Percentiles rank a stretch among this genome's conserved stretches.
Evolutionary conservation across 2,797 vertebrate species (phyloP).

Genomic region (Taeniopygia guttata): DNA sequence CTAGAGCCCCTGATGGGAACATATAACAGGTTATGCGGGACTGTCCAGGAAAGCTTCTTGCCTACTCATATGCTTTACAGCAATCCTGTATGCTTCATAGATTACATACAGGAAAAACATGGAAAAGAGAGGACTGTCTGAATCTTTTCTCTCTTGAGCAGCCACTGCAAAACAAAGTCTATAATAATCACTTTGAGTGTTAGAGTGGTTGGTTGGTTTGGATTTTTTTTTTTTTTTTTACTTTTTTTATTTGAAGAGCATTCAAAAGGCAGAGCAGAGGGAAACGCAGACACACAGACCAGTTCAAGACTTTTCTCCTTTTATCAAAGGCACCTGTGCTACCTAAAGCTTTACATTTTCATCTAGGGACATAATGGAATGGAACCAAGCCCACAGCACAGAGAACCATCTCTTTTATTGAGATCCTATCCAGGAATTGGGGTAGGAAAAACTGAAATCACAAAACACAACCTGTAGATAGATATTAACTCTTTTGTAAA

Average conservation of each 20-base stretch:
- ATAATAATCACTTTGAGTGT: background rate
- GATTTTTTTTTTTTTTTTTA: accelerated
- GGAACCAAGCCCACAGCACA: background rate
- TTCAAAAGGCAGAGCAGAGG: background rate
- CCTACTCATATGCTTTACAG: background rate
- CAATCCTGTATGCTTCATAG: accelerated
- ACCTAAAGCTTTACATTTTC: background rate
- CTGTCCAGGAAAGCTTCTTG: background rate
- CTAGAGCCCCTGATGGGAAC: background rate
- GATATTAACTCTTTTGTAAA: background rate
- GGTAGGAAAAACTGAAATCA: background rate
- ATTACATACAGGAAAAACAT: background rate
- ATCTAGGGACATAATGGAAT: background rate
- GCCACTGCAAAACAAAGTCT: background rate
- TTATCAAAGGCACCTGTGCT: background rate
- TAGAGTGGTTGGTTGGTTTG: background rate
- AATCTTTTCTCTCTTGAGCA: background rate
- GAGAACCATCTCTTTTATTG: background rate
- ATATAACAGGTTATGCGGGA: background rate
- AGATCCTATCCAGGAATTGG: background rate
- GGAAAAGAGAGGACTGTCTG: background rate
- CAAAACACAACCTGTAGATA: background rate
- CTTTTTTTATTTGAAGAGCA: background rate
- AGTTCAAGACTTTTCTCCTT: background rate
- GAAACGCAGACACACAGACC: background rate